Evolutionary conservation across 2,797 vertebrate species (phyloP).

Genomic region (Hipposideros larvatus): DNA sequence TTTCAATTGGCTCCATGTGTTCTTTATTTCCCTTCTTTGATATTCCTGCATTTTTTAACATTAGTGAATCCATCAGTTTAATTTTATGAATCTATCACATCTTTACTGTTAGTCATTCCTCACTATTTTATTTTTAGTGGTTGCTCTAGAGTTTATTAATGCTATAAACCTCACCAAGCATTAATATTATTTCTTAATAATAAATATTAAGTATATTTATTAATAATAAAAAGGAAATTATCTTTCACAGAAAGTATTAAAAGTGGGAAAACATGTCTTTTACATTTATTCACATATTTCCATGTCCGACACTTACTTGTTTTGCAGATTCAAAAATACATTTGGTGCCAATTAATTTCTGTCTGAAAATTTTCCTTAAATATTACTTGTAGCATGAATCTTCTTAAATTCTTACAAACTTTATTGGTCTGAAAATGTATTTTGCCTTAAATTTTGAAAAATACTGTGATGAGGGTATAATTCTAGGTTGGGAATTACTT

Average conservation of each 20-base stretch:
- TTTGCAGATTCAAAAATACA: not conserved
- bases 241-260: not conserved
- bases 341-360: not conserved
- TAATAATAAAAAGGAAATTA: not conserved
- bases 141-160: not conserved
- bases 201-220: not conserved
- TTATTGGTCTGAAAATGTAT: not conserved
- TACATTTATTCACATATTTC: not conserved
- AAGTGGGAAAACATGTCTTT: not conserved
- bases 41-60: not conserved
- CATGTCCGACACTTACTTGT: not conserved
- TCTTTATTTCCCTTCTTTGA: not conserved
- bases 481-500: not conserved
- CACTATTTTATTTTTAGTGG: not conserved
- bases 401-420: not conserved
- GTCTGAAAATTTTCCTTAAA: not conserved
- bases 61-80: not conserved
- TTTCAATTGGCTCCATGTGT: not conserved
- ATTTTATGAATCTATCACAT: not conserved
- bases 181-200: not conserved
- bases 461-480: not conserved
- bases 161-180: not conserved
- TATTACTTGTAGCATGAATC: not conserved
- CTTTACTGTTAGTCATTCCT: not conserved
- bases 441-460: not conserved